Conservation (phyloP, 2,888 invertebrate species). For the Drosophila mayaguana region DNA sequence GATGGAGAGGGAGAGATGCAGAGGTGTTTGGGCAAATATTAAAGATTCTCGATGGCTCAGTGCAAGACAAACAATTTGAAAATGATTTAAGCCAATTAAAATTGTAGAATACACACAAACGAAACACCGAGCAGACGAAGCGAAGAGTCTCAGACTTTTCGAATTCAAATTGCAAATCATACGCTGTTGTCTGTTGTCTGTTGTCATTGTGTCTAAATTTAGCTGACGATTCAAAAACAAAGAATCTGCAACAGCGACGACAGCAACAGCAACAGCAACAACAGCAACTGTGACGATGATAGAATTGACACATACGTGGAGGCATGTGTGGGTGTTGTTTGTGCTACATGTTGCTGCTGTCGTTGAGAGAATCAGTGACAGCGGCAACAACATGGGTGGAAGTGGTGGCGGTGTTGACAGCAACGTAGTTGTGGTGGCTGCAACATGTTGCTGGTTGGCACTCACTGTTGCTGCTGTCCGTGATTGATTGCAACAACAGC, state of each 20-base stretch:
- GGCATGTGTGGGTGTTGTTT: constrained; percentile 20
- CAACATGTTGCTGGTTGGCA: not conserved
- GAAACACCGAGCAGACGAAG: constrained; percentile 11
- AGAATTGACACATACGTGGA: constrained; percentile 21
- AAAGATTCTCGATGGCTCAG: constrained; percentile 22
- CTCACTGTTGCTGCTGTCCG: not conserved
- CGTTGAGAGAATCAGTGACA: not conserved
- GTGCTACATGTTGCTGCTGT: constrained; percentile 47
- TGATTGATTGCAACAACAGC: not conserved
- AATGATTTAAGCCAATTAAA: constrained; percentile 79
- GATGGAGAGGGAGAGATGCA: not conserved
- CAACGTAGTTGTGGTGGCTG: not conserved
- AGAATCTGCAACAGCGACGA: constrained; percentile 51
- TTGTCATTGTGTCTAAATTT: constrained; percentile 73
- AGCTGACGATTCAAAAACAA: constrained; percentile 59
- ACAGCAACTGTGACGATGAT: constrained; percentile 27
- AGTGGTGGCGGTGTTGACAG: too few relatives aligned
- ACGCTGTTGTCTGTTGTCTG: constrained; percentile 69
- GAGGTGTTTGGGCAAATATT: constrained; percentile 10
- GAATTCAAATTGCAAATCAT: constrained; percentile 65
- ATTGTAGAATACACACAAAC: constrained; percentile 31
- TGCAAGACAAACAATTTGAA: constrained; percentile 71
- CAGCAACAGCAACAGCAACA: constrained; percentile 23
- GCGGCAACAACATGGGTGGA: not conserved
- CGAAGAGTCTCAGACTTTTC: constrained; percentile 30